Conservation (phyloP, 2,888 invertebrate genomes). For the Stenichneumon culpator region DNA sequence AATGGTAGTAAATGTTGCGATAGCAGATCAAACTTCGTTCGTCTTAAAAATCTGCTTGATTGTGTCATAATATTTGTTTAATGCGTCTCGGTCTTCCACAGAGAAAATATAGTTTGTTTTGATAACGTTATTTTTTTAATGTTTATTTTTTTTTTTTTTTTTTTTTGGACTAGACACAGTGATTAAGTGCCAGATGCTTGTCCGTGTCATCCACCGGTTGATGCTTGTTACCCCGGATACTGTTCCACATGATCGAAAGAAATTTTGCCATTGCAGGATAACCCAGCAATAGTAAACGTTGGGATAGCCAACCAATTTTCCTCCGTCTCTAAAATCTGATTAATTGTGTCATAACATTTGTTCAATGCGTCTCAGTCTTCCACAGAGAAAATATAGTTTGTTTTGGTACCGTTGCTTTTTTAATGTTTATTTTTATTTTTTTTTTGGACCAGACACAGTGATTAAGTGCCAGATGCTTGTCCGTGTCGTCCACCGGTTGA, state of each 20-base stretch:
- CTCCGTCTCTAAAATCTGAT: neutral
- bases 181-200: slow-evolving; percentile 9
- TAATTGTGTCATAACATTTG: neutral
- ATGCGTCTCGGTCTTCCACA: neutral
- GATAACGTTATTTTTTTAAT: neutral
- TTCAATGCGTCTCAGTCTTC: neutral
- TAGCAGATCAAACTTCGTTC: too few relatives aligned
- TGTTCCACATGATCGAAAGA: neutral
- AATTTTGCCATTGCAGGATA: neutral
- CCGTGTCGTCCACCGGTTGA: neutral
- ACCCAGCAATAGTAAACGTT: neutral
- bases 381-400: neutral
- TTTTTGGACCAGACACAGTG: neutral
- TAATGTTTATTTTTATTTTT: neutral
- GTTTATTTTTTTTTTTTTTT: neutral
- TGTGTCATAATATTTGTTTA: neutral
- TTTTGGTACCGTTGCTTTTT: neutral
- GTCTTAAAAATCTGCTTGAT: too few relatives aligned
- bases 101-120: neutral
- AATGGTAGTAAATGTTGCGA: too few relatives aligned
- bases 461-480: slow-evolving; percentile 21
- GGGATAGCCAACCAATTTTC: neutral
- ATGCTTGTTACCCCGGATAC: slow-evolving; percentile 1
- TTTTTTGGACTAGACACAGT: neutral
- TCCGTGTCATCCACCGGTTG: neutral